Base-by-base conservation (phyloP, 1,140 invertebrate species). In the Metaphire vulgaris region DNA sequence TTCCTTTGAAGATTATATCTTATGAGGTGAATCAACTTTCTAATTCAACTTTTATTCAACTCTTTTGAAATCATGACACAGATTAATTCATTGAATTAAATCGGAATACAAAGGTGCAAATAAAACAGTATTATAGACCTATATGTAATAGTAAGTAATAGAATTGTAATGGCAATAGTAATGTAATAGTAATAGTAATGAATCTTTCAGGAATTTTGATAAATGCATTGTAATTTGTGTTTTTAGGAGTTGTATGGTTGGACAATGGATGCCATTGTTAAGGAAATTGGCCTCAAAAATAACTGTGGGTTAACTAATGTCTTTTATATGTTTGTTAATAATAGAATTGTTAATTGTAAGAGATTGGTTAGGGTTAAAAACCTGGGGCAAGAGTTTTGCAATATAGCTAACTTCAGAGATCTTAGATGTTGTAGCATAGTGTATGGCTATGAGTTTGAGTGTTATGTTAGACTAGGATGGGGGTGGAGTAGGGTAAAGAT, bases 241-340 rank as follows among this genome's bases (percentile, higher is more conserved):
- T 56, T 56, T 69, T 78, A 87, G 89, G 95, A 99, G 80, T 87
- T 99, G 0, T 99, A 99, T 89, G 97, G 97, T 0, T 99, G 97
- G 97, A 99, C 96, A 28, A 99, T 99, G 98, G 98, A 99, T 89
- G 92, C 92, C 82, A 99, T 99, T 86, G 97, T 99, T 1, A 90
- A 91, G 81, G 89, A 93, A 87, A 95, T 99, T 80, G 98, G 98
- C 0, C 89, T 91, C 70, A 98, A 96, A 86, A 99, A 98, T 87
- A 99, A 99, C 87, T 99, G 98, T 86, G 85, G 85, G 81, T 88
- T 33, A 71, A 15, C n/a, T n/a, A n/a, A n/a, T n/a, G n/a, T n/a
- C n/a, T n/a, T n/a, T n/a, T n/a, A n/a, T n/a, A n/a, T n/a, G n/a
- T n/a, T n/a, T n/a, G n/a, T n/a, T n/a, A n/a, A n/a, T n/a, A n/a